These are phyloP conservation scores for Neolamprologus fasciatus DNA, from an alignment of 2,113 vertebrate species.

Conservation along the genomic window DNA sequence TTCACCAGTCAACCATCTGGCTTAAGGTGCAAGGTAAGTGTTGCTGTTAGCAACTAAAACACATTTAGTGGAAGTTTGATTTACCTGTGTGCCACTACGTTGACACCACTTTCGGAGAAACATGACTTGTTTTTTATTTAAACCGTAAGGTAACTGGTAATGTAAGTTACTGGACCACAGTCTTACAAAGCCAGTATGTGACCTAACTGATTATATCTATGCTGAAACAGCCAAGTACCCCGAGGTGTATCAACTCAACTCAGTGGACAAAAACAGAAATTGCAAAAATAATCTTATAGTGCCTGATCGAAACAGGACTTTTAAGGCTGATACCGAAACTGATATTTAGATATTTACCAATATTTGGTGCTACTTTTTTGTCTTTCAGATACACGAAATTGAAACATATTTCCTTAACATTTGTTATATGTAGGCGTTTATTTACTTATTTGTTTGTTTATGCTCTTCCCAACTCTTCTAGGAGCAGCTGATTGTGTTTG, in stretches of 20 bases:
- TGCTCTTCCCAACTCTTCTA: not conserved
- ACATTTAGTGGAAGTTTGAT: not conserved
- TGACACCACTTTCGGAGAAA: not conserved
- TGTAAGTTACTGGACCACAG: not conserved
- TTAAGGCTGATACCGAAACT: not conserved
- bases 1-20: not conserved
- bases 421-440: not conserved
- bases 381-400: not conserved
- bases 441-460: not conserved
- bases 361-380: not conserved
- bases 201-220: rapidly evolving
- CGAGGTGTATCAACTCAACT: not conserved
- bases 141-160: rapidly evolving
- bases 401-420: not conserved
- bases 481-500: not conserved
- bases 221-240: not conserved
- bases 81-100: not conserved
- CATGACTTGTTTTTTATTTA: not conserved
- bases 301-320: not conserved
- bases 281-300: rapidly evolving
- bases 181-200: not conserved
- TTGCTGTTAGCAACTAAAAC: not conserved
- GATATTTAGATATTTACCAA: not conserved
- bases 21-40: not conserved
- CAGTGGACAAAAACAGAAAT: not conserved